phyloP scores from a whole-genome alignment of 2,113 vertebrate genomes.

The Entosphenus tridentatus region DNA sequence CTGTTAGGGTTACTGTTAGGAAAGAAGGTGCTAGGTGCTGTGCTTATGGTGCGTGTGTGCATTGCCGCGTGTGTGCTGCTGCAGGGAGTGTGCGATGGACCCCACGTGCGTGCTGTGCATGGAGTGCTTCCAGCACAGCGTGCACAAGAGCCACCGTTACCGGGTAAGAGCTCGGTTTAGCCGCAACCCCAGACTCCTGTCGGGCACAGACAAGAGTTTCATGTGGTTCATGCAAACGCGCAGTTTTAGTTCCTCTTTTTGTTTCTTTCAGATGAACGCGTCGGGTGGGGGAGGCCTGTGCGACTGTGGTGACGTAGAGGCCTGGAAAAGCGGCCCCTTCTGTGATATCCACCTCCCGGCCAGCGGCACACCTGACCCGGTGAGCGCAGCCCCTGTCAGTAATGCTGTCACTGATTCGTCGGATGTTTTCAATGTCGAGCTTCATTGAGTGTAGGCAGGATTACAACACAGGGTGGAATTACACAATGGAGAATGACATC shows the following conservation, averaged over 20 bases:
- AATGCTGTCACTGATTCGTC: too few relatives aligned
- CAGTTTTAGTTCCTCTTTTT: slow-evolving; percentile 3
- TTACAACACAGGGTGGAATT: too few relatives aligned
- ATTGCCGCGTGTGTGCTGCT: slow-evolving; percentile 68
- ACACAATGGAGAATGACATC: too few relatives aligned
- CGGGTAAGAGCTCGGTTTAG: slow-evolving; percentile 31
- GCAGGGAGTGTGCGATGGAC: slow-evolving; percentile 84
- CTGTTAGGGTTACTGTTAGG: neutral
- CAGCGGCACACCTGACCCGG: slow-evolving; percentile 5
- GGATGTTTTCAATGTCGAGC: too few relatives aligned
- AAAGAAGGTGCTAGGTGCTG: neutral
- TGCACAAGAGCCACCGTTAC: slow-evolving; percentile 81
- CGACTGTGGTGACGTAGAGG: slow-evolving; percentile 88
- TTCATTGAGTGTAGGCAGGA: too few relatives aligned
- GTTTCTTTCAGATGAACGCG: slow-evolving; percentile 62
- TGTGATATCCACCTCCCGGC: slow-evolving; percentile 62
- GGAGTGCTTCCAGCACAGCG: slow-evolving; percentile 84
- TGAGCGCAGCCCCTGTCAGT: too few relatives aligned
- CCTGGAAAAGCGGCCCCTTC: slow-evolving; percentile 80
- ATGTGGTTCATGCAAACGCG: slow-evolving; percentile 12
- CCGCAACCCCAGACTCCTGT: too few relatives aligned
- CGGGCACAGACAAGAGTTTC: neutral
- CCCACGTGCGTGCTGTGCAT: slow-evolving; percentile 93
- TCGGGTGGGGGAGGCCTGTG: slow-evolving; percentile 88
- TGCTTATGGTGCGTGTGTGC: slow-evolving; percentile 16